These are phyloP conservation scores for Echeneis naucrates DNA, from an alignment of 2,797 vertebrate genomes.

Conservation along the genomic window DNA sequence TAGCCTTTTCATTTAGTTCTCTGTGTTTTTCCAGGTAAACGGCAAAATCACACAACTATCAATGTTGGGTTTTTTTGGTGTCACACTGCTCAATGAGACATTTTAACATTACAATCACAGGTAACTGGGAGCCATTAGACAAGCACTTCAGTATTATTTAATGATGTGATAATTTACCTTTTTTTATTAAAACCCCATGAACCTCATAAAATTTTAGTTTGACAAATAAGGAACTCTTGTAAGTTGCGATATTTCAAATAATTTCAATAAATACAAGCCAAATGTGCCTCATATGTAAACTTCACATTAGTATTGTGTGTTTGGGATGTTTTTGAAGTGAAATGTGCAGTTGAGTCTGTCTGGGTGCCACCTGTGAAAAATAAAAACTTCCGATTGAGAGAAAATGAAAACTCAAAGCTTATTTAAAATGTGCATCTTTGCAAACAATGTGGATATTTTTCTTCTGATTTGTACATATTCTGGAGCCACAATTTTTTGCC, in stretches of 20 bases:
- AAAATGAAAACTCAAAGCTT: slow-evolving; percentile 47
- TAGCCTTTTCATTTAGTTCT: slow-evolving; percentile 23
- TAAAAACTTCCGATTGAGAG: slow-evolving; percentile 17
- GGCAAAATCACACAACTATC: slow-evolving; percentile 3
- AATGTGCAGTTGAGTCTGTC: slow-evolving; percentile 28
- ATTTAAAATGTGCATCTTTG: slow-evolving; percentile 35
- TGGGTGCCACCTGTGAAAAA: slow-evolving; percentile 30
- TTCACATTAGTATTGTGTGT: not conserved
- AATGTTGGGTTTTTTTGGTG: slow-evolving; percentile 18
- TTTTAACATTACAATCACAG: slow-evolving; percentile 23
- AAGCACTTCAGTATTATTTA: slow-evolving; percentile 15
- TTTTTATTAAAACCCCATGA: slow-evolving; percentile 12
- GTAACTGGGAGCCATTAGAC: slow-evolving; percentile 25
- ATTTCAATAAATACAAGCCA: not conserved
- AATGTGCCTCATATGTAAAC: slow-evolving; percentile 16
- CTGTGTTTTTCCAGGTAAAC: slow-evolving; percentile 8
- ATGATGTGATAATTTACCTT: slow-evolving; percentile 33
- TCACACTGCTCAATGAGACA: slow-evolving; percentile 18
- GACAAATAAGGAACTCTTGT: slow-evolving; percentile 10
- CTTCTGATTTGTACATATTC: slow-evolving; percentile 10
- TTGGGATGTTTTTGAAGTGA: not conserved
- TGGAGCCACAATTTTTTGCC: slow-evolving; percentile 27
- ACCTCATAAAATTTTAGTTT: not conserved
- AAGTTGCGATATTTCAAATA: slow-evolving; percentile 5
- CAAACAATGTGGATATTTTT: slow-evolving; percentile 31